A percentile compares a stretch with the other conserved stretches of the same genome.
phyloP scores from a whole-genome alignment of 2,113 vertebrate genomes.

The Macheiramphus alcinus region DNA sequence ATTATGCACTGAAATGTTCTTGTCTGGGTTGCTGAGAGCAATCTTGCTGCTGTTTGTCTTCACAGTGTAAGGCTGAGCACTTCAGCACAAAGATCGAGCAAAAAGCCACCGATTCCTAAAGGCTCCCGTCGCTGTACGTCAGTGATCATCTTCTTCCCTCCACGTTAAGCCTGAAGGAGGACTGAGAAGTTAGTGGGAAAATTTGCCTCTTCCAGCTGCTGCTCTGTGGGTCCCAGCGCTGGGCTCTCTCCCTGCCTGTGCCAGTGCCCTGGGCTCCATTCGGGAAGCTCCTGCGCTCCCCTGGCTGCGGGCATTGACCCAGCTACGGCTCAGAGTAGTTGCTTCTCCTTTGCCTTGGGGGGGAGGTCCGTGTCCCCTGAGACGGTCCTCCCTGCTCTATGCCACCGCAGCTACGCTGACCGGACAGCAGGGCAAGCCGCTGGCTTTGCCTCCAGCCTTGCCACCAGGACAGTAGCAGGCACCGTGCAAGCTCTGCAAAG shows the following conservation, averaged over 20 bases:
- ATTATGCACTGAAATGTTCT: slow-evolving; percentile 46
- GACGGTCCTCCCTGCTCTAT: not conserved
- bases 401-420: not conserved
- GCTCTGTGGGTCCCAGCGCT: not conserved
- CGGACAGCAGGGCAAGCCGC: accelerated
- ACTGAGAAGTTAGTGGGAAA: not conserved
- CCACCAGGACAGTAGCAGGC: not conserved
- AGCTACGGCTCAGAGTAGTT: not conserved
- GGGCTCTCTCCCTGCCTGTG: not conserved
- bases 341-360: not conserved
- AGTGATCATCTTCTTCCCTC: not conserved
- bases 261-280: not conserved
- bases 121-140: not conserved
- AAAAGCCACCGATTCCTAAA: not conserved
- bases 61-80: not conserved
- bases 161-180: not conserved
- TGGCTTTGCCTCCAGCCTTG: not conserved
- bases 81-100: not conserved
- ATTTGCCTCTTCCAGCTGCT: not conserved
- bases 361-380: not conserved
- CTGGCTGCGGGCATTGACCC: not conserved
- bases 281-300: not conserved
- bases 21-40: slow-evolving; percentile 41
- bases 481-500: not conserved
- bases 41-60: slow-evolving; percentile 21